A percentile compares a stretch with the other conserved stretches of the same genome.
Conservation (phyloP, 2,797 vertebrate genomes). For the Sylvia borin region DNA sequence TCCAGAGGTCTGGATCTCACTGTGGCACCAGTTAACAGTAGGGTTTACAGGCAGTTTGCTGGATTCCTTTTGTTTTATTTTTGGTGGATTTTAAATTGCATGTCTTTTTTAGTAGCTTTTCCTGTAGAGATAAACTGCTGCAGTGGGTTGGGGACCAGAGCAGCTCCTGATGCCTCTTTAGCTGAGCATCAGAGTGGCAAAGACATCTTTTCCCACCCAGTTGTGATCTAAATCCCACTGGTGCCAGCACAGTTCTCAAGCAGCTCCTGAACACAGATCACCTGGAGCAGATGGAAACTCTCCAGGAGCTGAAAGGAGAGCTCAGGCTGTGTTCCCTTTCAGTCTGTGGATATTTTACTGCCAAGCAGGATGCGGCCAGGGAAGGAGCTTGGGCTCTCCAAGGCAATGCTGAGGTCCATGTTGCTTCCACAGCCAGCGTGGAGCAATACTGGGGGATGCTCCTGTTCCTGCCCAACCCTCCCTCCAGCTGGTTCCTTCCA, state of each 20-base stretch:
- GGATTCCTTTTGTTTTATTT: neutral
- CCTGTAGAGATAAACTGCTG: neutral
- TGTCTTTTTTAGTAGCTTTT: neutral
- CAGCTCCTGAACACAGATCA: neutral
- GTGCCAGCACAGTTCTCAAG: fast-evolving
- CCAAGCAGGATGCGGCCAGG: neutral
- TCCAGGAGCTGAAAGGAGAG: neutral
- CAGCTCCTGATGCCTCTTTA: neutral
- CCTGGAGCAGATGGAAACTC: neutral
- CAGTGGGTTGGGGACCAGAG: neutral
- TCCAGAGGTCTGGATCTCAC: constrained; percentile 56
- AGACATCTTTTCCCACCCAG: neutral
- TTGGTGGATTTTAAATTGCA: neutral
- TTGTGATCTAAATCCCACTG: neutral
- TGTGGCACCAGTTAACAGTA: constrained; percentile 44
- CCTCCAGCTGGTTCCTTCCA: neutral
- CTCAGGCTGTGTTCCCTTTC: neutral
- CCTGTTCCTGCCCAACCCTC: neutral
- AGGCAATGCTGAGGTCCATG: fast-evolving
- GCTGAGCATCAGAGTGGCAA: neutral
- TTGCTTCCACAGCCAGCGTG: neutral
- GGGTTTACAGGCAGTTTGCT: neutral
- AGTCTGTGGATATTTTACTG: neutral
- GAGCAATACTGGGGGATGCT: neutral
- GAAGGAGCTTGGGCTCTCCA: no score